Conservation (phyloP, 1,140 invertebrate species). For the Brachionus calyciflorus region DNA sequence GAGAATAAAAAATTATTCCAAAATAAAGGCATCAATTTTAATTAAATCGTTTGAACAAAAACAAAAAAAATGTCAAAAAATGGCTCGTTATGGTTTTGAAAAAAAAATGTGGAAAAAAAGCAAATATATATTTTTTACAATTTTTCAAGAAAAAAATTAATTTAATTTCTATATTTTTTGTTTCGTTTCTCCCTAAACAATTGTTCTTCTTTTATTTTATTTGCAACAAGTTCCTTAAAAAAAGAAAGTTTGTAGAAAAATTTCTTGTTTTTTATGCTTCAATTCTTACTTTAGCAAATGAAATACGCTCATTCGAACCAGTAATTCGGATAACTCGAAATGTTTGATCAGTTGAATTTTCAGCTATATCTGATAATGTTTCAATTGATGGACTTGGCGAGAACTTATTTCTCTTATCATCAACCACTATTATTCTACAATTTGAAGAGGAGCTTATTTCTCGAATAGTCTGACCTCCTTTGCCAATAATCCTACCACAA, state of each 20-base stretch:
- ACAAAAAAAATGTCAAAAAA: no score
- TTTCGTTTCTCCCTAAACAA: background rate
- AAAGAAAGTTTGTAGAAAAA: background rate
- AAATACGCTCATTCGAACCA: background rate
- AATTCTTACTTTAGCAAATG: slow-evolving; percentile 22
- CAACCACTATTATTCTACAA: slow-evolving; percentile 1
- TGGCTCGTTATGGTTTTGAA: no score
- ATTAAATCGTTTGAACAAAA: no score
- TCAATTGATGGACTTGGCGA: background rate
- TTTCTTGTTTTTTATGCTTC: background rate
- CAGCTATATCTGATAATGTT: background rate
- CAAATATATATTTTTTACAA: no score
- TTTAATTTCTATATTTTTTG: background rate
- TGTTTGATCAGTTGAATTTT: background rate
- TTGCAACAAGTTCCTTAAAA: background rate
- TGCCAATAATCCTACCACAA: slow-evolving; percentile 65
- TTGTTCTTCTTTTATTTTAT: slow-evolving; percentile 37
- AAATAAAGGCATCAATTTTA: no score
- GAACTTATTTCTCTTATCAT: background rate
- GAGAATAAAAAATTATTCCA: no score
- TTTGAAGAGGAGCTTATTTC: slow-evolving; percentile 46
- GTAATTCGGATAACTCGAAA: background rate
- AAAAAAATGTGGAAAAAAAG: no score
- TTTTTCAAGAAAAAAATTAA: no score
- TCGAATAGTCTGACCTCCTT: slow-evolving; percentile 69